These are phyloP conservation scores for Thelaira solivaga DNA, from an alignment of 2,888 invertebrate genomes.

Conservation along the genomic window DNA sequence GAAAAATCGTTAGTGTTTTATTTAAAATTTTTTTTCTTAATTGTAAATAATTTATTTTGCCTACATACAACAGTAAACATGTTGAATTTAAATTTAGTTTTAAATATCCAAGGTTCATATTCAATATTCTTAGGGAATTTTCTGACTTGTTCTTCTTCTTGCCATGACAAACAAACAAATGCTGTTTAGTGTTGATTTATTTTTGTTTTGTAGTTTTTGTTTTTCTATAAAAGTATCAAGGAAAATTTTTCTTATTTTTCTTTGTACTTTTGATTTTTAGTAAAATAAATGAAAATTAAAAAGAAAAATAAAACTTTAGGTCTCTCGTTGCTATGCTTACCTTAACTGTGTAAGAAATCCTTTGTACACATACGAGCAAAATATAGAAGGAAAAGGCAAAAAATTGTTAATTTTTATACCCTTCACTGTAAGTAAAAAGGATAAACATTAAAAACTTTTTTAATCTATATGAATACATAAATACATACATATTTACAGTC, in stretches of 20 bases:
- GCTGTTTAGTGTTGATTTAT: constrained; percentile 25
- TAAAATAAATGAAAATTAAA: no score
- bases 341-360: constrained; percentile 63
- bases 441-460: no score
- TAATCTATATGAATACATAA: no score
- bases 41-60: no score
- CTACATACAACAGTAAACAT: not conserved
- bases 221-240: not conserved
- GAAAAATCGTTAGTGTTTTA: no score
- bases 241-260: constrained; percentile 9
- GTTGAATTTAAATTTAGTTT: constrained; percentile 35
- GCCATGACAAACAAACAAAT: constrained; percentile 31
- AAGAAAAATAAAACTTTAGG: constrained; percentile 21
- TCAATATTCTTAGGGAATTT: constrained; percentile 45
- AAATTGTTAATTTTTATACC: no score
- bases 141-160: constrained; percentile 49
- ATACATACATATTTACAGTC: no score
- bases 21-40: no score
- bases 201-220: not conserved
- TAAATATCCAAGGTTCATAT: constrained; percentile 47
- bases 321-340: constrained; percentile 55
- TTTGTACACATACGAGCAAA: constrained; percentile 64
- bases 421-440: no score
- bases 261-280: constrained; percentile 40
- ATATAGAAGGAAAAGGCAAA: constrained; percentile 30